phyloP scores from a whole-genome alignment of 2,113 vertebrate species.

The Gracilinanus agilis region DNA sequence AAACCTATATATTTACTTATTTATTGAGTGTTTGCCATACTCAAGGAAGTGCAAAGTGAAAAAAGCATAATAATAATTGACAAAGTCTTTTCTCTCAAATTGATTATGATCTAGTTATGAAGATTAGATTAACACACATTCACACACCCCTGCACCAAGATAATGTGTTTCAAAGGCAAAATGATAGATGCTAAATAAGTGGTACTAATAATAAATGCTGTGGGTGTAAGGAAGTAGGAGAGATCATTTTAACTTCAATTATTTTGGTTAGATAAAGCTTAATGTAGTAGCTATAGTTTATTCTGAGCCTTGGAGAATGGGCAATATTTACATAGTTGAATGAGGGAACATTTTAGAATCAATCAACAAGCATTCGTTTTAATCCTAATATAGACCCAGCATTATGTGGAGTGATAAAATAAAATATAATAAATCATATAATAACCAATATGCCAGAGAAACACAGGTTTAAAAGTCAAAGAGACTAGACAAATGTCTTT shows the following conservation, averaged over 20 bases:
- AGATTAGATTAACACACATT: not conserved
- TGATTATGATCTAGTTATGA: not conserved
- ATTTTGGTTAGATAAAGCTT: not conserved
- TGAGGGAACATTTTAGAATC: not conserved
- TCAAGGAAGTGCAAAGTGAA: too few relatives aligned
- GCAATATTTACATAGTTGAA: not conserved
- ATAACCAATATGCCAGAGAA: not conserved
- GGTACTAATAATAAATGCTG: not conserved
- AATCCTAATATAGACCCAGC: not conserved
- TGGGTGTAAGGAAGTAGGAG: not conserved
- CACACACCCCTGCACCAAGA: not conserved
- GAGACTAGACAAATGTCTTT: not conserved
- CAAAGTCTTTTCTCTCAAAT: not conserved
- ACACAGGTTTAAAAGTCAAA: not conserved
- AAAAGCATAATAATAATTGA: too few relatives aligned
- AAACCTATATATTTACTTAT: too few relatives aligned
- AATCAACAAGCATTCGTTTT: not conserved
- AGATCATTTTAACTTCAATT: not conserved
- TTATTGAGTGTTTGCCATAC: too few relatives aligned
- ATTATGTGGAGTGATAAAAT: not conserved
- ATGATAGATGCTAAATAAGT: too few relatives aligned
- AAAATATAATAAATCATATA: not conserved
- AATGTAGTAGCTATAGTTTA: not conserved
- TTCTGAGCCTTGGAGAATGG: not conserved
- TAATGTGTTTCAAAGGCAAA: not conserved